Percentiles rank a stretch among this genome's conserved stretches.
These are phyloP conservation scores for Branchinecta lindahli DNA, from an alignment of 1,140 invertebrate species.

Conservation along the genomic window DNA sequence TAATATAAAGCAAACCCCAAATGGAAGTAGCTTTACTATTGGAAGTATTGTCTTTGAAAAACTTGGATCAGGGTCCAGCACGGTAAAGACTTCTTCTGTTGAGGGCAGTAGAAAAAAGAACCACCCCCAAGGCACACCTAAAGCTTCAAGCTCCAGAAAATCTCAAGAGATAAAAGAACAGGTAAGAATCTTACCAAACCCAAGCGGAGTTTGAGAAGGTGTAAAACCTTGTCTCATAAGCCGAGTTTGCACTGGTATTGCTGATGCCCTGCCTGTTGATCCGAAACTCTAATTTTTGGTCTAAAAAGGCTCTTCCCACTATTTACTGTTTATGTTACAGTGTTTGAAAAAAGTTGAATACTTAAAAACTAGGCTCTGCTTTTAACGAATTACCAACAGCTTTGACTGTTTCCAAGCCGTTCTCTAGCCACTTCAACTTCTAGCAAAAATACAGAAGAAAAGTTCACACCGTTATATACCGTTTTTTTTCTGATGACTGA, in stretches of 20 bases:
- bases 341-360: too few relatives aligned
- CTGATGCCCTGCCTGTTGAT: too few relatives aligned
- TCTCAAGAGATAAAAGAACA: background rate
- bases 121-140: background rate
- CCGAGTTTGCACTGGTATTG: background rate
- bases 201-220: background rate
- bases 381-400: too few relatives aligned
- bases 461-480: too few relatives aligned
- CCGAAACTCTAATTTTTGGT: too few relatives aligned
- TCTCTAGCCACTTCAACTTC: too few relatives aligned
- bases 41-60: slow-evolving; percentile 6
- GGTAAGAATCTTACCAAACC: background rate
- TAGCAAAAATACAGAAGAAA: too few relatives aligned
- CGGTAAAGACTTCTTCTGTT: background rate
- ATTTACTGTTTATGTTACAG: too few relatives aligned
- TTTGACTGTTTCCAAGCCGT: too few relatives aligned
- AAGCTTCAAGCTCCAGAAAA: background rate
- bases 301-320: too few relatives aligned
- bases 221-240: background rate
- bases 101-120: background rate
- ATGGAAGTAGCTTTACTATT: background rate
- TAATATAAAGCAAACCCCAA: background rate
- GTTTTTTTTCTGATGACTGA: too few relatives aligned
- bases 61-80: background rate
- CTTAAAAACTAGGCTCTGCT: too few relatives aligned